These are phyloP conservation scores for Ophion obscuratus DNA, from an alignment of 2,888 invertebrate genomes.

Conservation along the genomic window DNA sequence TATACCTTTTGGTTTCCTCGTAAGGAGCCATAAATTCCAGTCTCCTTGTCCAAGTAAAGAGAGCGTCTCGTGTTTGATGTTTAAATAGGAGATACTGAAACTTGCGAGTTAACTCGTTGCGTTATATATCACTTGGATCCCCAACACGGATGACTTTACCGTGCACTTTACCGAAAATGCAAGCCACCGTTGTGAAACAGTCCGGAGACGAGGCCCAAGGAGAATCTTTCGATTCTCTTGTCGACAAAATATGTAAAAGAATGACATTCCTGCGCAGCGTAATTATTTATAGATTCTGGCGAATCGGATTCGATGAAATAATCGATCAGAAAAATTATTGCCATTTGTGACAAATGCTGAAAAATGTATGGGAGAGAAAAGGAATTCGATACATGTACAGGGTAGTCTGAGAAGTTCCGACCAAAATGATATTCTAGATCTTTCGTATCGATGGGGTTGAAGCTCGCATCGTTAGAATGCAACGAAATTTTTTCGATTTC, in stretches of 20 bases:
- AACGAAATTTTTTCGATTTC: too few relatives aligned
- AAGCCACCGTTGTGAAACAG: background rate
- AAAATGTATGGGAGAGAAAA: too few relatives aligned
- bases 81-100: constrained; percentile 61
- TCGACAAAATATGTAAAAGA: background rate
- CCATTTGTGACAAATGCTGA: too few relatives aligned
- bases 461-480: too few relatives aligned
- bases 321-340: too few relatives aligned
- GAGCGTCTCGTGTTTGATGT: constrained; percentile 51
- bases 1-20: constrained; percentile 49
- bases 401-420: too few relatives aligned
- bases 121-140: constrained; percentile 19
- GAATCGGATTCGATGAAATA: too few relatives aligned
- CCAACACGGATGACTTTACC: constrained; percentile 4
- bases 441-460: too few relatives aligned
- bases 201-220: background rate
- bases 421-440: too few relatives aligned
- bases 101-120: constrained; percentile 27
- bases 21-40: constrained; percentile 58
- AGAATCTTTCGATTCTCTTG: background rate
- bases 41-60: constrained; percentile 45
- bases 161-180: constrained; percentile 33
- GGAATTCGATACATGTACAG: too few relatives aligned
- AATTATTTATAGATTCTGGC: too few relatives aligned
- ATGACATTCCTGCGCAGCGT: too few relatives aligned